Evolutionary conservation across 1,140 invertebrate genomes (phyloP).

Genomic region (Scaptomyza graminum): DNA sequence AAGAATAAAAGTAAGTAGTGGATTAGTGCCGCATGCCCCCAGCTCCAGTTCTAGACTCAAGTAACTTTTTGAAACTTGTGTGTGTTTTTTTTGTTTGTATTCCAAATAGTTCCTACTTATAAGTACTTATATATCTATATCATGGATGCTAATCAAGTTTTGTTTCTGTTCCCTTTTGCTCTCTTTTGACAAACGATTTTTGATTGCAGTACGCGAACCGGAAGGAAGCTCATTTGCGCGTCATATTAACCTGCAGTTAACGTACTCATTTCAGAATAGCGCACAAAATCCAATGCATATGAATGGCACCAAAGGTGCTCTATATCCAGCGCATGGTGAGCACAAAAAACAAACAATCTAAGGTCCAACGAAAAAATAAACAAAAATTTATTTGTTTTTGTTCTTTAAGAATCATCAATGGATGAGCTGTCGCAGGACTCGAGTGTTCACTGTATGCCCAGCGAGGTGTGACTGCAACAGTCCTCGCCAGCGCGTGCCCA

Average conservation of each 20-base stretch:
- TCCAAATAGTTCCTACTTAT: not conserved
- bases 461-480: slow-evolving; percentile 87
- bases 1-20: slow-evolving; percentile 88
- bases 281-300: slow-evolving; percentile 87
- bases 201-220: slow-evolving; percentile 84
- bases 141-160: slow-evolving; percentile 62
- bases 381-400: not conserved
- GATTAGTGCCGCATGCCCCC: slow-evolving; percentile 74
- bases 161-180: slow-evolving; percentile 59
- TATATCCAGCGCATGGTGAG: slow-evolving; percentile 82
- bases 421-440: slow-evolving; percentile 92
- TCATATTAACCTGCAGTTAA: slow-evolving; percentile 92
- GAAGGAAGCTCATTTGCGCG: slow-evolving; percentile 87
- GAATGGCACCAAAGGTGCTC: slow-evolving; percentile 80
- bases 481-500: slow-evolving; percentile 70
- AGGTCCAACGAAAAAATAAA: not conserved
- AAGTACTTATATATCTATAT: slow-evolving; percentile 1
- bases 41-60: not conserved
- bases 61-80: not conserved
- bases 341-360: not conserved
- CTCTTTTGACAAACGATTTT: slow-evolving; percentile 73
- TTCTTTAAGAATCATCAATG: slow-evolving; percentile 88
- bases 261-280: slow-evolving; percentile 93
- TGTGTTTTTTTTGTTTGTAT: not conserved
- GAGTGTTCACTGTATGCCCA: slow-evolving; percentile 91